These are phyloP conservation scores for Coendou prehensilis DNA, from an alignment of 2,797 vertebrate genomes.

Conservation along the genomic window DNA sequence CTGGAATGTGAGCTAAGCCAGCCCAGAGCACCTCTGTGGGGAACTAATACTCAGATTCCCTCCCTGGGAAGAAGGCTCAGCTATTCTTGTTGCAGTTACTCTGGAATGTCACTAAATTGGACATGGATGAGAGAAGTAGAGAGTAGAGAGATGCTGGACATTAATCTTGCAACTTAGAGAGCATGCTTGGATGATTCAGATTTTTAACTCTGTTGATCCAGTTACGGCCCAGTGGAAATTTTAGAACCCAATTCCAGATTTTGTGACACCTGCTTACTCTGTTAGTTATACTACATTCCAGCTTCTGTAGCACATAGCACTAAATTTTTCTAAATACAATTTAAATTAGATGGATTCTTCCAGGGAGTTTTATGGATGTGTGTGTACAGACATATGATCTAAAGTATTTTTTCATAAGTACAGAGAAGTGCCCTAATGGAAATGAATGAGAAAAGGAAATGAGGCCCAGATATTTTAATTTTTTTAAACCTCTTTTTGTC, in stretches of 20 bases:
- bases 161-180: not conserved
- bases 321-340: not conserved
- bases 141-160: not conserved
- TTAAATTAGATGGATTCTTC: conserved; percentile 12
- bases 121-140: not conserved
- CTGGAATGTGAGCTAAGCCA: not conserved
- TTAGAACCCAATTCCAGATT: not conserved
- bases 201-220: not conserved
- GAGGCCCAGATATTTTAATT: not conserved
- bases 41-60: not conserved
- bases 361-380: not conserved
- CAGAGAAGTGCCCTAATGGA: not conserved
- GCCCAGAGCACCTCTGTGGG: not conserved
- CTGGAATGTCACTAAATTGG: not conserved
- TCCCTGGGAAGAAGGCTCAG: not conserved
- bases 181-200: not conserved
- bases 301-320: not conserved
- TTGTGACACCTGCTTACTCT: not conserved
- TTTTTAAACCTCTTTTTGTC: not conserved
- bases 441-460: conserved; percentile 13
- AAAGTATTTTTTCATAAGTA: not conserved
- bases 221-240: not conserved
- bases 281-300: not conserved
- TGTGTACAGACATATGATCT: not conserved
- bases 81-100: conserved; percentile 6